These are phyloP conservation scores for Petrolisthes manimaculis DNA, from an alignment of 2,888 invertebrate species.

Conservation along the genomic window DNA sequence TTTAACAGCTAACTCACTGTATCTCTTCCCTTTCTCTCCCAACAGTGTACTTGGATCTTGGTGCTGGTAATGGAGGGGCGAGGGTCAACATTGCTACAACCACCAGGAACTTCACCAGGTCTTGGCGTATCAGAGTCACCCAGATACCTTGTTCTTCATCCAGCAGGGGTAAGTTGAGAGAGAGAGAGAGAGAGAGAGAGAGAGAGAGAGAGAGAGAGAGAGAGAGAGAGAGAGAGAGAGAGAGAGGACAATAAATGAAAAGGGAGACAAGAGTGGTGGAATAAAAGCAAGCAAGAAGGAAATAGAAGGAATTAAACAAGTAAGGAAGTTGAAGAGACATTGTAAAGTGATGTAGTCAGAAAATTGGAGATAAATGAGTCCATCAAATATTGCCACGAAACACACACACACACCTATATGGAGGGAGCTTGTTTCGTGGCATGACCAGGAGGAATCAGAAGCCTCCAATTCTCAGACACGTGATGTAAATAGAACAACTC, in stretches of 20 bases:
- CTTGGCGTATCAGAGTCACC: conserved; percentile 44
- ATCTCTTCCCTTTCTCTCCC: not conserved
- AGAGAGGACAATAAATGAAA: too few species aligned
- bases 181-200: not conserved
- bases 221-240: not conserved
- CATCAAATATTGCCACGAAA: too few species aligned
- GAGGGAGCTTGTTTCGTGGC: too few species aligned
- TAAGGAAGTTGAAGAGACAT: too few species aligned
- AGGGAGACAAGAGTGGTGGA: not conserved
- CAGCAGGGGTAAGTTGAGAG: conserved; percentile 25
- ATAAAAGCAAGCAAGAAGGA: too few species aligned
- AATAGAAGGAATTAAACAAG: too few species aligned
- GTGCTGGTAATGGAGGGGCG: conserved; percentile 19
- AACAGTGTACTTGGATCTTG: conserved; percentile 50
- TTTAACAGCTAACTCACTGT: not conserved
- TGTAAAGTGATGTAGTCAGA: too few species aligned
- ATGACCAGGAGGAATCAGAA: too few species aligned
- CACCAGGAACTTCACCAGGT: conserved; percentile 9
- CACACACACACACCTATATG: too few species aligned
- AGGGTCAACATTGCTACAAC: conserved; percentile 61
- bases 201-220: not conserved
- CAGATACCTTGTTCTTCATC: conserved; percentile 45
- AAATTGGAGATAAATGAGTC: too few species aligned
- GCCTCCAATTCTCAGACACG: too few species aligned
- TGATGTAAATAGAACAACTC: too few species aligned